Conservation (phyloP, 2,797 vertebrate species). For the Pseudotriccus pelzelni region DNA sequence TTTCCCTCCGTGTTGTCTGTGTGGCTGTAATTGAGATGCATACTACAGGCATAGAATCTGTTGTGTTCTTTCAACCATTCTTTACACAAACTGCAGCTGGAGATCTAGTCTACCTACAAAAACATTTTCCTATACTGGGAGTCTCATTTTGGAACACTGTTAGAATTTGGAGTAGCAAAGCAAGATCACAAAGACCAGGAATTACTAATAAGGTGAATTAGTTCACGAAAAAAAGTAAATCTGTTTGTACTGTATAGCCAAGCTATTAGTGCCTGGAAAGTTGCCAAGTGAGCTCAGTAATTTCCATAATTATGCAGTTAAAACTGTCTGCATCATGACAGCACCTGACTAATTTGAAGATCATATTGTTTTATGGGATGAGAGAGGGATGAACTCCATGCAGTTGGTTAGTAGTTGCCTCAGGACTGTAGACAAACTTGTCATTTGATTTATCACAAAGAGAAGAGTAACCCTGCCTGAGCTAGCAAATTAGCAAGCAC, state of each 20-base stretch:
- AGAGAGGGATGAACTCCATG: neutral
- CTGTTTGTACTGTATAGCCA: neutral
- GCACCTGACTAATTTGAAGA: conserved; percentile 21
- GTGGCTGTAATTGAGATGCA: neutral
- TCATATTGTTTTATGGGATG: neutral
- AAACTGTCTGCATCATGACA: neutral
- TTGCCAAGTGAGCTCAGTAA: neutral
- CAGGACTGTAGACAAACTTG: neutral
- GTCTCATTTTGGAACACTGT: neutral
- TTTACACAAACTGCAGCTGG: neutral
- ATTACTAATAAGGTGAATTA: neutral
- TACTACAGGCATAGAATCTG: neutral
- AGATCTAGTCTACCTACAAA: neutral
- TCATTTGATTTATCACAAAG: neutral
- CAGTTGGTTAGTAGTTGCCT: neutral
- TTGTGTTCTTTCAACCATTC: neutral
- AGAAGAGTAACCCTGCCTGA: neutral
- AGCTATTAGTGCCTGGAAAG: neutral
- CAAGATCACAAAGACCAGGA: neutral
- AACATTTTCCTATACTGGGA: neutral
- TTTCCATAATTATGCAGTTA: conserved; percentile 22
- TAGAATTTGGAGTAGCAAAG: neutral
- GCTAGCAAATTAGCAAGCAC: neutral
- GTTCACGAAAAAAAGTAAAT: neutral
- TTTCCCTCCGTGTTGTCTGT: neutral